A percentile compares a stretch with the other conserved stretches of the same genome.
Evolutionary conservation across 2,888 invertebrate species (phyloP).

Genomic region (Ophion ellenae): DNA sequence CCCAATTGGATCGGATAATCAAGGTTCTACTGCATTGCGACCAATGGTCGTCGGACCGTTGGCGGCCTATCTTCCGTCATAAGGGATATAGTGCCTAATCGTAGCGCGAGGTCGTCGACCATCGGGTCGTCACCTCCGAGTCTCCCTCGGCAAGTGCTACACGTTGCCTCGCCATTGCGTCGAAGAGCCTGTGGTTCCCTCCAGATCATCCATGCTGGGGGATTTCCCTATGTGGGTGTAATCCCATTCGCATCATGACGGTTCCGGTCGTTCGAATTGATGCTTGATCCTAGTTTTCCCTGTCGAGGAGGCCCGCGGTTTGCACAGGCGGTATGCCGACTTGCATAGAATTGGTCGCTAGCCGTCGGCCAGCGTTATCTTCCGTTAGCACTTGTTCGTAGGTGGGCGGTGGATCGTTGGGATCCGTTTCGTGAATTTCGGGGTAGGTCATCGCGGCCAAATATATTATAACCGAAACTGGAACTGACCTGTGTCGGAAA

Average conservation of each 20-base stretch:
- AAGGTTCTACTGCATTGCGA: too few species aligned
- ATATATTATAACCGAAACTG: conserved; percentile 33
- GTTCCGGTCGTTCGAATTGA: too few species aligned
- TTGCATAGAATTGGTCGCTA: conserved; percentile 21
- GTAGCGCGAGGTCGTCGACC: not conserved
- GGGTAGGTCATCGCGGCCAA: conserved; percentile 21
- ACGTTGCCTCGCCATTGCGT: too few species aligned
- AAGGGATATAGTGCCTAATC: not conserved
- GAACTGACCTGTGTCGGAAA: conserved; percentile 5
- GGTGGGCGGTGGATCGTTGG: not conserved
- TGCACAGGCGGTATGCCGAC: conserved; percentile 13
- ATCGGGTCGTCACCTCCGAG: too few species aligned
- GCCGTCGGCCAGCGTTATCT: not conserved
- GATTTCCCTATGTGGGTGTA: too few species aligned
- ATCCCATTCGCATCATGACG: too few species aligned
- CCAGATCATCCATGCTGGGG: too few species aligned
- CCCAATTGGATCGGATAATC: too few species aligned
- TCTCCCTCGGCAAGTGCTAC: too few species aligned
- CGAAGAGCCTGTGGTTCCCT: too few species aligned
- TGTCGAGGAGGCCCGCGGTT: conserved; percentile 32
- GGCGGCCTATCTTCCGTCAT: not conserved
- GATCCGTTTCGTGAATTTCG: conserved; percentile 29
- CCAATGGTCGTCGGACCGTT: too few species aligned
- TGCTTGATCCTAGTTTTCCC: not conserved
- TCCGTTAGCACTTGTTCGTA: conserved; percentile 32